phyloP scores from a whole-genome alignment of 2,888 invertebrate genomes.

The Drepanosiphum platanoidis region DNA sequence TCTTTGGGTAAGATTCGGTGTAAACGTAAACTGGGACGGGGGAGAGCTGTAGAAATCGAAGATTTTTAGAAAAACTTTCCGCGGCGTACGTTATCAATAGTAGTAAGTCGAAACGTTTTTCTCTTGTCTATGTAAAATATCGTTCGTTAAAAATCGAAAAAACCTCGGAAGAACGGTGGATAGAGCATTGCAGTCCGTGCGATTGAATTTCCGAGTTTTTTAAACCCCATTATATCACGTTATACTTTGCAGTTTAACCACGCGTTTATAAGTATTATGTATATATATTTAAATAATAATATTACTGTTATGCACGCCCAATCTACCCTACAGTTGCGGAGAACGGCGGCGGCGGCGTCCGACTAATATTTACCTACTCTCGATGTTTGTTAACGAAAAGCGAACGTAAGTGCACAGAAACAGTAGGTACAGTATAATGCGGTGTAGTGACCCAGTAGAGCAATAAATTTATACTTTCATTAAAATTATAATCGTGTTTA shows the following conservation, averaged over 20 bases:
- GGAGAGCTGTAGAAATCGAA: no score
- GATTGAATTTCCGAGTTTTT: no score
- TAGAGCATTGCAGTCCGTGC: neutral
- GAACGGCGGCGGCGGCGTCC: neutral
- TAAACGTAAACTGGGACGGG: no score
- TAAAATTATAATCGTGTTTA: conserved; percentile 61
- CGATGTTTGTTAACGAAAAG: conserved; percentile 26
- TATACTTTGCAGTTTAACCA: neutral
- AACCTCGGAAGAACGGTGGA: no score
- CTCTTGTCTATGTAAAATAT: no score
- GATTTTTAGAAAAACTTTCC: no score
- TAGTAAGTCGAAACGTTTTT: no score
- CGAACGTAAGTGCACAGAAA: neutral
- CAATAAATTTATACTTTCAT: conserved; percentile 61
- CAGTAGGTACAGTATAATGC: neutral
- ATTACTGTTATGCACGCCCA: neutral
- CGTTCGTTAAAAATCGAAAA: no score
- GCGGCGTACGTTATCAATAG: no score
- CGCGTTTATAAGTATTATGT: neutral
- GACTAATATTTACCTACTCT: neutral
- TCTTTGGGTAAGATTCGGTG: no score
- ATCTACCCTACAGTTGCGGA: neutral
- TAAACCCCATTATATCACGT: neutral
- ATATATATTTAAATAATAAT: no score
- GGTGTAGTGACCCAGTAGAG: conserved; percentile 30